Base-by-base conservation (phyloP, 1,140 invertebrate genomes). In the Conus betulinus region DNA sequence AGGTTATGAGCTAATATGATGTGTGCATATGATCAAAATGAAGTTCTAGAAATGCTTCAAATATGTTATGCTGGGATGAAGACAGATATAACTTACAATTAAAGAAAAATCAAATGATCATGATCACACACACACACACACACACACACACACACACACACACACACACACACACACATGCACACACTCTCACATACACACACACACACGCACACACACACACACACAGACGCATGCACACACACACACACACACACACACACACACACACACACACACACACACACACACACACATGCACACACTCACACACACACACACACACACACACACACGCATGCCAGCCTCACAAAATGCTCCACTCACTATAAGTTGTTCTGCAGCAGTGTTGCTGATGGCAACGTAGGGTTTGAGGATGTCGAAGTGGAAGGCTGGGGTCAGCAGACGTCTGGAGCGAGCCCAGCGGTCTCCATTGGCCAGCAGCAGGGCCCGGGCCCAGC, bases 371-470 rank as follows among this genome's bases (percentile, higher is more conserved):
- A 91, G 63, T 10, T 60, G 78, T 63, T 92, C 91, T 15, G 88
- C 82, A 55, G 89, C 88, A 90, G 97, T 96, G 89, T 97, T 97
- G 94, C 98, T 98, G 1, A 98, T 96, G 51, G 97, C 96, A 5
- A 98, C 93, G 92, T 98, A 98, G 90, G 97, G 96, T 89, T 98
- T 97, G 71, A 99, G 95, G 78, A 98, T 98, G 87, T 97, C 96
- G 92, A 98, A 98, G 94, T 98, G 98, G 94, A 98, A 98, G 0
- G 98, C 97, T 39, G 98, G 98, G 2, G 98, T 98, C 5, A 99
- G 97, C 90, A 99, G 96, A 95, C 98, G 98, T 87, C 98, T 96
- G 15, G 97, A 95, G 0, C 94, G 91, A 79, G 96, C 96, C 98
- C 98, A 99, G 94, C 97, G 97, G n/a, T 95, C 94, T 76, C 97